Conservation (phyloP, 2,113 vertebrate genomes). For the Tragelaphus scriptus region DNA sequence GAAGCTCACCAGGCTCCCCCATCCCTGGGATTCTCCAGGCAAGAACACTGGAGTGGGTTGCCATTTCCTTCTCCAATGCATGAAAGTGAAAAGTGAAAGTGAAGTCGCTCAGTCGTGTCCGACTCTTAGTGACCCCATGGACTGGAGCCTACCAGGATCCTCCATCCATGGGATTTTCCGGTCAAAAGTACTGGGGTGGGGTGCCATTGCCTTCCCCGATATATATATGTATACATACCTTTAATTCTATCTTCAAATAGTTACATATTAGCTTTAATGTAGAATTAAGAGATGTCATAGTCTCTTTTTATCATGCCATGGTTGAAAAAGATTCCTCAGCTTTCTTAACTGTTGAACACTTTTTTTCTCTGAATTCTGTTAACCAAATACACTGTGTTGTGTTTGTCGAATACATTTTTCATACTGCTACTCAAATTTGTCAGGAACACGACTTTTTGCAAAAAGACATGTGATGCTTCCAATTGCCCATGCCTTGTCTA, state of each 20-base stretch:
- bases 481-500: background rate
- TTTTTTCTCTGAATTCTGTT: background rate
- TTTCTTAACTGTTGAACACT: background rate
- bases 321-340: background rate
- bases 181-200: no score
- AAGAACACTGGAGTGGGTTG: no score
- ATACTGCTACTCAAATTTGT: background rate
- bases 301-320: background rate
- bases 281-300: background rate
- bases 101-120: no score
- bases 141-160: no score
- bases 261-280: background rate
- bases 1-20: accelerated
- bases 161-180: no score
- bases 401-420: background rate
- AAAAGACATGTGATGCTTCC: background rate
- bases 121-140: no score
- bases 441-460: background rate
- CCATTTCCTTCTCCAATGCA: no score
- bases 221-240: background rate
- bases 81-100: no score
- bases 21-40: no score
- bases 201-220: no score
- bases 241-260: background rate
- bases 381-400: background rate